These are phyloP conservation scores for Calliphora vomitoria DNA, from an alignment of 2,888 invertebrate genomes.

Conservation along the genomic window DNA sequence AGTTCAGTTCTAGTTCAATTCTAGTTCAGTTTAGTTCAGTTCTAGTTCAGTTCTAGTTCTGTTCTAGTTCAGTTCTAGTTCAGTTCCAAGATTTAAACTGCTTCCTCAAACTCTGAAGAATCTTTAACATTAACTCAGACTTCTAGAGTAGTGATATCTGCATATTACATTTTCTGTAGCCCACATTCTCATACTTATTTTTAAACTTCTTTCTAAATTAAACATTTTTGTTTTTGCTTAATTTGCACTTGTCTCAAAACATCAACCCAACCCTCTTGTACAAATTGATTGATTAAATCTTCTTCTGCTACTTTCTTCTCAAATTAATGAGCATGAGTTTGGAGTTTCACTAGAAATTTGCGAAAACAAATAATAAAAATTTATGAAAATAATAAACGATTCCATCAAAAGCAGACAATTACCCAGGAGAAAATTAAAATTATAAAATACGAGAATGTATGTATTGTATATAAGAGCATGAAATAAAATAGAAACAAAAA, in stretches of 20 bases:
- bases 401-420: conserved; percentile 66
- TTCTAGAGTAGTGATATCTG: too few species aligned
- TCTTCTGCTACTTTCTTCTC: background rate
- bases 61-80: too few species aligned
- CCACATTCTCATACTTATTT: too few species aligned
- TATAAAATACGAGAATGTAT: conserved; percentile 13
- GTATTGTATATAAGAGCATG: background rate
- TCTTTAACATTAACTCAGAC: too few species aligned
- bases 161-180: too few species aligned
- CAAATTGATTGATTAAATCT: conserved; percentile 50
- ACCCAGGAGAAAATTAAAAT: conserved; percentile 64
- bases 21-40: too few species aligned
- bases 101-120: too few species aligned
- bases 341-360: background rate
- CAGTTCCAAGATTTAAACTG: too few species aligned
- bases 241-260: background rate
- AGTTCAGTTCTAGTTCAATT: too few species aligned
- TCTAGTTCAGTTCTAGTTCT: too few species aligned
- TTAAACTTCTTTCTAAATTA: too few species aligned
- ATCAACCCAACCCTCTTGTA: too few species aligned
- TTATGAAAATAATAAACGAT: conserved; percentile 58
- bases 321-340: conserved; percentile 10
- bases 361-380: conserved; percentile 31
- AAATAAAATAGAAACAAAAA: conserved; percentile 38
- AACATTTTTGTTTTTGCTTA: background rate